Conservation (phyloP, 2,888 invertebrate species). For the Sarcophaga caerulescens region DNA sequence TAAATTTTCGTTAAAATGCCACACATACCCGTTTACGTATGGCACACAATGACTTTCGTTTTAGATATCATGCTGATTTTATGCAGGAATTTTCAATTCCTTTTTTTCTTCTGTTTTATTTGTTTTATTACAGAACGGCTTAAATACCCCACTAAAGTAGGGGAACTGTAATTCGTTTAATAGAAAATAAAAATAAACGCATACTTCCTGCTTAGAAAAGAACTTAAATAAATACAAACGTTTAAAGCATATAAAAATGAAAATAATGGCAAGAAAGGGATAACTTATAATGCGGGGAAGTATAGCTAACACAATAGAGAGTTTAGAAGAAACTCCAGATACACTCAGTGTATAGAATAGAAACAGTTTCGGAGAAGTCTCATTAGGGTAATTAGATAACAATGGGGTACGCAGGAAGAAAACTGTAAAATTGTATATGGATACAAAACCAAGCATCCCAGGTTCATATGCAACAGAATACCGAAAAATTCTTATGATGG, state of each 20-base stretch:
- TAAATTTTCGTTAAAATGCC: constrained; percentile 19
- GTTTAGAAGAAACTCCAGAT: not conserved
- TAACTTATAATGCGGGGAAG: constrained; percentile 4
- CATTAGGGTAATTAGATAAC: too few species aligned
- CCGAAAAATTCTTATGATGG: too few species aligned
- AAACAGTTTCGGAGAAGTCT: too few species aligned
- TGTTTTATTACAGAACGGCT: too few species aligned
- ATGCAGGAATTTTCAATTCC: constrained; percentile 42
- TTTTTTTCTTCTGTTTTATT: not conserved
- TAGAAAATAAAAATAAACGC: constrained; percentile 32
- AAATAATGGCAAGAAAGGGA: not conserved
- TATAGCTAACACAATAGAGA: not conserved
- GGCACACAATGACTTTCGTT: not conserved
- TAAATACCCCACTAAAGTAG: constrained; percentile 1
- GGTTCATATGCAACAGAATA: too few species aligned
- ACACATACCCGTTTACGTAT: not conserved
- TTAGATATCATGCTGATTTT: constrained; percentile 41
- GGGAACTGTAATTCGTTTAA: too few species aligned
- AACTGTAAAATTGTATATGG: too few species aligned
- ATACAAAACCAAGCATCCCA: too few species aligned
- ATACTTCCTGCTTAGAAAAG: constrained; percentile 32
- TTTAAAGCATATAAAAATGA: not conserved
- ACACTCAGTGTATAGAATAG: too few species aligned
- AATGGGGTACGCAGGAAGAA: too few species aligned
- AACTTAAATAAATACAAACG: not conserved